A percentile compares a stretch with the other conserved stretches of the same genome.
Evolutionary conservation across 2,797 vertebrate genomes (phyloP).

Genomic region (Anas flavirostris): DNA sequence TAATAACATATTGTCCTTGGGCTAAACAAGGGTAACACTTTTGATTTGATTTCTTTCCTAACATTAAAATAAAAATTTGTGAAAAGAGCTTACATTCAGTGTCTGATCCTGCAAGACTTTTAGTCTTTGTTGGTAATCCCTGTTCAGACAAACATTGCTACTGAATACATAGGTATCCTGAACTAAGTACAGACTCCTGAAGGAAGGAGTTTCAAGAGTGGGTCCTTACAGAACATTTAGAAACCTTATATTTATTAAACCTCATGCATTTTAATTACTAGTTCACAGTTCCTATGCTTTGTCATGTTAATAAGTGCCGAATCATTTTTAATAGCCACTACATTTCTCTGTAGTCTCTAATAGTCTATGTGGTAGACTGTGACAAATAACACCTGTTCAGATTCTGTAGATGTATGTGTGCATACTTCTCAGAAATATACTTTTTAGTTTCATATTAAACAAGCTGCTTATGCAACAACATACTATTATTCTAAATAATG

Average conservation of each 20-base stretch:
- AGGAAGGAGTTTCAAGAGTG: background rate
- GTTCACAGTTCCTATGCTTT: background rate
- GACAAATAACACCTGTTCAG: background rate
- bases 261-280: background rate
- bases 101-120: background rate
- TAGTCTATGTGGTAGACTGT: background rate
- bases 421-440: background rate
- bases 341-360: background rate
- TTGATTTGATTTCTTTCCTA: background rate
- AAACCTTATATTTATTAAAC: background rate
- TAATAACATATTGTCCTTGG: background rate
- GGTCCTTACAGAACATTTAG: background rate
- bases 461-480: background rate
- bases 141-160: background rate
- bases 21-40: background rate
- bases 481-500: background rate
- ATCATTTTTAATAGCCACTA: conserved; percentile 9
- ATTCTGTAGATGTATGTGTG: background rate
- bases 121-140: background rate
- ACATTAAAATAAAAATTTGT: background rate
- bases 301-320: conserved; percentile 4
- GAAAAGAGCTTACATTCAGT: background rate
- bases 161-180: background rate
- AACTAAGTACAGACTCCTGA: background rate
- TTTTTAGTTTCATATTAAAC: conserved; percentile 4